Percentiles rank a stretch among this genome's conserved stretches.
Conservation (phyloP, 2,888 invertebrate species). For the Dorcus parallelipipedus region DNA sequence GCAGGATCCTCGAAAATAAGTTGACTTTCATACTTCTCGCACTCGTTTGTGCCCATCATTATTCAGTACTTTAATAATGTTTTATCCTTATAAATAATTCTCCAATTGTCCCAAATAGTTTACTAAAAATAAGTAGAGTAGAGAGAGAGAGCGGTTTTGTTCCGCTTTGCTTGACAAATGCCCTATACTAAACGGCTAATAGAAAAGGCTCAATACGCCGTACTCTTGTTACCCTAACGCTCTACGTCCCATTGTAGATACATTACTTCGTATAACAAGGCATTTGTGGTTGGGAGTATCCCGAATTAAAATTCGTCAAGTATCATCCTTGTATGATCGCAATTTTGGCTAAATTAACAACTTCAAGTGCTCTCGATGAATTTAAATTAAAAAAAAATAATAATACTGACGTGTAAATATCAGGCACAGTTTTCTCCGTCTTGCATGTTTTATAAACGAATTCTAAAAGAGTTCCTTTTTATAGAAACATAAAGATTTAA, state of each 20-base stretch:
- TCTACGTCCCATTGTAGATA: slow-evolving; percentile 25
- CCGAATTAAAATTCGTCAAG: slow-evolving; percentile 25
- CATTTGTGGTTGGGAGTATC: slow-evolving; percentile 32
- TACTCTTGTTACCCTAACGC: slow-evolving; percentile 23
- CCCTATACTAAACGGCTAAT: slow-evolving; percentile 29
- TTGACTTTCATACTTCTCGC: too few relatives aligned
- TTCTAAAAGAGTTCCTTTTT: too few relatives aligned
- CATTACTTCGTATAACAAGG: slow-evolving; percentile 28
- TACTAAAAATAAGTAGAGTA: background rate
- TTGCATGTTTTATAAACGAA: too few relatives aligned
- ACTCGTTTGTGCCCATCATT: too few relatives aligned
- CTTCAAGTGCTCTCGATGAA: too few relatives aligned
- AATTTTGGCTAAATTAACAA: too few relatives aligned
- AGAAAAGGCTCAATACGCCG: slow-evolving; percentile 31
- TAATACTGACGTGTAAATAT: too few relatives aligned
- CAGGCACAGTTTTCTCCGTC: too few relatives aligned
- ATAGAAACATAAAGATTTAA: too few relatives aligned
- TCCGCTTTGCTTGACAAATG: slow-evolving; percentile 21
- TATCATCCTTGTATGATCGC: slow-evolving; percentile 19
- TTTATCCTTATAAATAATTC: background rate
- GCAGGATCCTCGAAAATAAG: too few relatives aligned
- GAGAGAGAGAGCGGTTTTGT: background rate
- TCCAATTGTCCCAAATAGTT: background rate
- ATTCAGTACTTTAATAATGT: too few relatives aligned
- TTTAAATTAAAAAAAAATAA: too few relatives aligned